Evolutionary conservation across 1,140 invertebrate species (phyloP).

Genomic region (Drosophila kanapiae): DNA sequence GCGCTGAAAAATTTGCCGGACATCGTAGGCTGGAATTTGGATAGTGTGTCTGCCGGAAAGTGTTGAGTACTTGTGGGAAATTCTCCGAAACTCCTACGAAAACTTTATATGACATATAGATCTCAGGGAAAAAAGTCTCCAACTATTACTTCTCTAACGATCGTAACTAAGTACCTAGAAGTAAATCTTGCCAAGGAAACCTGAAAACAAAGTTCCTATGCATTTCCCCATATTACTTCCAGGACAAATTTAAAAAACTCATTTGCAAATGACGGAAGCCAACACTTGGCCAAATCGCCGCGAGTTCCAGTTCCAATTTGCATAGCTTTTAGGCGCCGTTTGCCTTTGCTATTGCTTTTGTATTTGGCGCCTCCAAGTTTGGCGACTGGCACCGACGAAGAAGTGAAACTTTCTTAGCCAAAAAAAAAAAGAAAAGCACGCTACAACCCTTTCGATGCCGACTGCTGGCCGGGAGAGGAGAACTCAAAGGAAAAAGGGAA

Average conservation of each 20-base stretch:
- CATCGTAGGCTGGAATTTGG: conserved; percentile 26
- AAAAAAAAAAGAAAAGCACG: conserved; percentile 4
- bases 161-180: no score
- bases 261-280: conserved; percentile 52
- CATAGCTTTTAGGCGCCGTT: conserved; percentile 70
- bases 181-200: not conserved
- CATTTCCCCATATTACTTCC: no score
- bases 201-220: not conserved
- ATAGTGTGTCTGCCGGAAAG: conserved; percentile 2
- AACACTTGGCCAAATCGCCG: conserved; percentile 57
- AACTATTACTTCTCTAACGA: no score
- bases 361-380: conserved; percentile 58
- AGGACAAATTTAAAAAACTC: conserved; percentile 37
- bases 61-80: not conserved
- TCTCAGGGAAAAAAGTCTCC: not conserved
- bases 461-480: conserved; percentile 2
- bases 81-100: not conserved
- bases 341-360: conserved; percentile 29
- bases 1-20: conserved; percentile 15
- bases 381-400: conserved; percentile 63
- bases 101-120: conserved; percentile 1
- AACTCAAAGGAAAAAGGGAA: not conserved
- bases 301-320: conserved; percentile 58
- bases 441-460: conserved; percentile 54
- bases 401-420: conserved; percentile 53